These are phyloP conservation scores for Lagorchestes hirsutus DNA, from an alignment of 2,797 vertebrate species.

Conservation along the genomic window DNA sequence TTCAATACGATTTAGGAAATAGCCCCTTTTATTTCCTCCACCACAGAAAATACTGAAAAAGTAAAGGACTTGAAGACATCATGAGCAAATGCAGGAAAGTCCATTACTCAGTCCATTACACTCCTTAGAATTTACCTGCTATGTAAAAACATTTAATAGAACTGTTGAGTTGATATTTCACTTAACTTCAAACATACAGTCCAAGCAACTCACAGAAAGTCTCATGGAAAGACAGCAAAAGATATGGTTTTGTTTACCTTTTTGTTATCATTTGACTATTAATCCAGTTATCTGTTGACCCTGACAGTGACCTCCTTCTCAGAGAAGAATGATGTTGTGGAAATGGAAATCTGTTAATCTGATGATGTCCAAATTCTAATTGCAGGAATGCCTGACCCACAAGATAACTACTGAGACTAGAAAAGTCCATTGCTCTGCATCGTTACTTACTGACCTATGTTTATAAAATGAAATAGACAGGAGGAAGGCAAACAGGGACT, in stretches of 20 bases:
- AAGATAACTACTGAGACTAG: background rate
- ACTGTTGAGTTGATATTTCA: too few species aligned
- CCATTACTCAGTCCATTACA: background rate
- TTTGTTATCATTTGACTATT: background rate
- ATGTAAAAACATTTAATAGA: background rate
- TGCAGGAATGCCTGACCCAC: background rate
- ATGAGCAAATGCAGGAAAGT: background rate
- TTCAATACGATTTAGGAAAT: background rate
- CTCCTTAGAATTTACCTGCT: background rate
- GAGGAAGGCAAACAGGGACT: background rate
- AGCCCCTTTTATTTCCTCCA: background rate
- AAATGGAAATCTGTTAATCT: background rate
- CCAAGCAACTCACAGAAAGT: background rate
- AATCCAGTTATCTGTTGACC: background rate
- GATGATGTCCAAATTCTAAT: background rate
- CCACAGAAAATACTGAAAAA: background rate
- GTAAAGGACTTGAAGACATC: background rate
- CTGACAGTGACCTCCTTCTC: background rate
- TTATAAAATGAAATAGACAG: background rate
- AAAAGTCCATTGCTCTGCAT: background rate
- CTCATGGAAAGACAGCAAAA: background rate
- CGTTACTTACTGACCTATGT: background rate
- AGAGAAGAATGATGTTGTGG: background rate
- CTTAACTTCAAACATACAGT: background rate
- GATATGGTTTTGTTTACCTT: background rate